Evolutionary conservation across 2,797 vertebrate genomes (phyloP).

Genomic region (Propithecus deckenii): DNA sequence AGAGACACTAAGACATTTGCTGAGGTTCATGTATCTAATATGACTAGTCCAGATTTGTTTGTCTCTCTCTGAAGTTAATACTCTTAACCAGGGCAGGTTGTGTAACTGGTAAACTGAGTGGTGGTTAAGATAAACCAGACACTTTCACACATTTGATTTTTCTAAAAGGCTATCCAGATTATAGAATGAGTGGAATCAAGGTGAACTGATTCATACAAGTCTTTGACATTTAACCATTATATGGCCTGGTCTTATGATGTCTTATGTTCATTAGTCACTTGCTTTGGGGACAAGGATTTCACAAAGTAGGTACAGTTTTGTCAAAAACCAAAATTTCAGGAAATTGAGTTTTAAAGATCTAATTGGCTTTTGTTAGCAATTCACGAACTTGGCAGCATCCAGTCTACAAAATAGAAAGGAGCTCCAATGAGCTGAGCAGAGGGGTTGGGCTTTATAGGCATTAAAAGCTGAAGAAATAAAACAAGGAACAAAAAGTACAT

Average conservation of each 20-base stretch:
- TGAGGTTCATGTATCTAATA: not conserved
- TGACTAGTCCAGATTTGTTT: not conserved
- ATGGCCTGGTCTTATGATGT: not conserved
- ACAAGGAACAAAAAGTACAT: not conserved
- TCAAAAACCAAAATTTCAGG: not conserved
- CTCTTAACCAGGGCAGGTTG: not conserved
- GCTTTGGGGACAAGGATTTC: not conserved
- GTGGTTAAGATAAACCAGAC: not conserved
- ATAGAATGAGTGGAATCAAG: not conserved
- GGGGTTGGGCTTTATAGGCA: not conserved
- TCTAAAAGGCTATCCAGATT: conserved; percentile 10
- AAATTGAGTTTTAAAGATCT: not conserved
- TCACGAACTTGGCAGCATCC: not conserved
- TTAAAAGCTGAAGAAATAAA: not conserved
- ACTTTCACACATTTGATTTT: not conserved
- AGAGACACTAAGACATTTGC: not conserved
- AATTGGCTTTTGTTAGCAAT: not conserved
- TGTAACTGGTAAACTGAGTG: not conserved
- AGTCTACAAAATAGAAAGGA: not conserved
- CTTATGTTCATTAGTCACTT: not conserved
- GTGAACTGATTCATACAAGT: not conserved
- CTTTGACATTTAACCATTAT: not conserved
- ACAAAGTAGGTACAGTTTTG: not conserved
- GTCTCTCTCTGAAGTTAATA: not conserved
- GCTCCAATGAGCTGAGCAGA: not conserved